Conservation (phyloP, 2,888 invertebrate species). For the Ellobium chinense region DNA sequence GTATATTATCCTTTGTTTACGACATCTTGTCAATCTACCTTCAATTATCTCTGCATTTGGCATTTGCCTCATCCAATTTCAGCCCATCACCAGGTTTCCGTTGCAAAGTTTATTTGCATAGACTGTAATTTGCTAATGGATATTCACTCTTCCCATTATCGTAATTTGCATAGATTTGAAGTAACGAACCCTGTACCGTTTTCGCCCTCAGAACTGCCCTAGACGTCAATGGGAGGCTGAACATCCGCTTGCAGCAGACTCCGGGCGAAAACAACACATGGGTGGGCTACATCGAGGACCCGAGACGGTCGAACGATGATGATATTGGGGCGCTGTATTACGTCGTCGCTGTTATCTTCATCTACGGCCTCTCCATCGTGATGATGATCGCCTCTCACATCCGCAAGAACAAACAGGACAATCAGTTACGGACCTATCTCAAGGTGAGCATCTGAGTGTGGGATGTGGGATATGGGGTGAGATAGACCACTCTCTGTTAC, state of each 20-base stretch:
- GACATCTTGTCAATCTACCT: too few relatives aligned
- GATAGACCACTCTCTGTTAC: too few relatives aligned
- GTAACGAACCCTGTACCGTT: too few relatives aligned
- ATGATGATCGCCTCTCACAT: conserved; percentile 79
- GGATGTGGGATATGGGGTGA: too few relatives aligned
- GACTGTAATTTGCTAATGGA: too few relatives aligned
- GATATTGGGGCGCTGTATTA: conserved; percentile 76
- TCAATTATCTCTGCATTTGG: too few relatives aligned
- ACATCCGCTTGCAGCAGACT: conserved; percentile 60
- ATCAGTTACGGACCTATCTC: conserved; percentile 72
- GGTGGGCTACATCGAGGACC: conserved; percentile 64
- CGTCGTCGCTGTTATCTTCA: conserved; percentile 77
- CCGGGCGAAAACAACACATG: conserved; percentile 61
- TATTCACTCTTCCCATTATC: too few relatives aligned
- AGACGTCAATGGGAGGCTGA: conserved; percentile 62
- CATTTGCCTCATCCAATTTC: too few relatives aligned
- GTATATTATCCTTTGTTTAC: too few relatives aligned
- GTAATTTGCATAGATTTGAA: too few relatives aligned
- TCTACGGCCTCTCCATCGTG: conserved; percentile 77
- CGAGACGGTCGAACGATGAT: conserved; percentile 59
- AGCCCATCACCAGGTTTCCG: too few relatives aligned
- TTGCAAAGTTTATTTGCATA: too few relatives aligned
- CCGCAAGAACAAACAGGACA: conserved; percentile 76
- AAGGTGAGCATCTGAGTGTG: conserved; percentile 53
- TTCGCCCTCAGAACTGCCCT: conserved; percentile 49